These are phyloP conservation scores for human (Homo sapiens) DNA, from an alignment of 2,113 vertebrate species.

Conservation along the genomic window DNA sequence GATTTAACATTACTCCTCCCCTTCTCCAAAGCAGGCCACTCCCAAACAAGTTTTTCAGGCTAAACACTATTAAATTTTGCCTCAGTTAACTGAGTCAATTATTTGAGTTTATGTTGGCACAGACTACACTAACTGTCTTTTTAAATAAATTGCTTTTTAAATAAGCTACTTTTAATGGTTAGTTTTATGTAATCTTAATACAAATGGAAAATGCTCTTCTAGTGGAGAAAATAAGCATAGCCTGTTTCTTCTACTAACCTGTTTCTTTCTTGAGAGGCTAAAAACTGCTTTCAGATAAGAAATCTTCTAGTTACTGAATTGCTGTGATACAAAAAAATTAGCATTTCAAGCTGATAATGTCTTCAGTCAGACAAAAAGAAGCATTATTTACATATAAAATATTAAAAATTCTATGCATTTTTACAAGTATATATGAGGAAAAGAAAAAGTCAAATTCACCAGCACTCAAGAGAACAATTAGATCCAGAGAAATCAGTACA, in stretches of 20 bases:
- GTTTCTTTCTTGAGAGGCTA: neutral
- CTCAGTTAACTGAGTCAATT: neutral
- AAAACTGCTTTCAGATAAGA: neutral
- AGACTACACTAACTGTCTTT: neutral
- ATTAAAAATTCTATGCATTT: conserved; percentile 22
- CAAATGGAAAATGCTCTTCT: neutral
- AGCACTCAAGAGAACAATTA: conserved; percentile 39
- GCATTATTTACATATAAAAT: neutral
- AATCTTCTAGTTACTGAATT: neutral
- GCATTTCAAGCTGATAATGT: neutral
- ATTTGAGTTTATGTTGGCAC: neutral
- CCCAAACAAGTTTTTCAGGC: neutral
- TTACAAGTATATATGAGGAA: conserved; percentile 9
- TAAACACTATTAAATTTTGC: neutral
- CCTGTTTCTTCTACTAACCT: neutral
- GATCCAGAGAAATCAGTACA: conserved; percentile 58
- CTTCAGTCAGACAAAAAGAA: neutral
- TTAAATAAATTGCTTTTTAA: neutral
- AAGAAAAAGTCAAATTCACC: neutral
- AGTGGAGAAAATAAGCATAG: neutral
- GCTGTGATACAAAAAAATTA: neutral
- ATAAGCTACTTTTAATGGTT: neutral
- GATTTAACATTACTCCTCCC: neutral
- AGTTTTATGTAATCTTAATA: conserved; percentile 19
- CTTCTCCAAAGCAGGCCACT: neutral